Evolutionary conservation across 1,140 invertebrate genomes (phyloP).

Genomic region (Panulirus ornatus): DNA sequence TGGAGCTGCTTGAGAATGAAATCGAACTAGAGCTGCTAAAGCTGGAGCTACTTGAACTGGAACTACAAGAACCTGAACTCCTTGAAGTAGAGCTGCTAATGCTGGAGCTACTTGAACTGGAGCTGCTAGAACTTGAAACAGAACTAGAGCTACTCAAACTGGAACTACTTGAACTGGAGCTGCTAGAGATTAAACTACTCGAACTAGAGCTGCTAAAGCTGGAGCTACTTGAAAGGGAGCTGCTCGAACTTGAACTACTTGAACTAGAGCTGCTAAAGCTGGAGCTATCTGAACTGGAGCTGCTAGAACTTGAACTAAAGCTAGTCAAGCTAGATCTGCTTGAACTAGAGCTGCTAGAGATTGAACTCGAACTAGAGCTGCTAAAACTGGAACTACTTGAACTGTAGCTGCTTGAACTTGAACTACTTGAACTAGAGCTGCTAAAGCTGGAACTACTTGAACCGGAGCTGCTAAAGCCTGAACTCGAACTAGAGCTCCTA

Average conservation of each 20-base stretch:
- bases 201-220: background rate
- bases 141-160: background rate
- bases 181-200: slow-evolving; percentile 12
- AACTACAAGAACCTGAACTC: background rate
- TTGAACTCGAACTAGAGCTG: background rate
- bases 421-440: background rate
- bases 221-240: slow-evolving; percentile 10
- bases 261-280: background rate
- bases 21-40: background rate
- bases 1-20: background rate
- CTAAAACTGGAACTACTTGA: background rate
- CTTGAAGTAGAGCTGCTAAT: slow-evolving; percentile 14
- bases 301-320: slow-evolving; percentile 2
- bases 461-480: background rate
- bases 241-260: background rate
- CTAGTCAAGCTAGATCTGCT: background rate
- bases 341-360: background rate
- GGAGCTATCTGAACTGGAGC: background rate
- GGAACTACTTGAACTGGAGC: slow-evolving; percentile 14
- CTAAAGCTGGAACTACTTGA: background rate
- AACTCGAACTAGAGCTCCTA: background rate
- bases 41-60: background rate
- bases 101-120: slow-evolving; percentile 2
- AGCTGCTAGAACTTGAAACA: background rate
- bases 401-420: background rate